phyloP scores from a whole-genome alignment of 2,888 invertebrate species.

The Ochropleura plecta region DNA sequence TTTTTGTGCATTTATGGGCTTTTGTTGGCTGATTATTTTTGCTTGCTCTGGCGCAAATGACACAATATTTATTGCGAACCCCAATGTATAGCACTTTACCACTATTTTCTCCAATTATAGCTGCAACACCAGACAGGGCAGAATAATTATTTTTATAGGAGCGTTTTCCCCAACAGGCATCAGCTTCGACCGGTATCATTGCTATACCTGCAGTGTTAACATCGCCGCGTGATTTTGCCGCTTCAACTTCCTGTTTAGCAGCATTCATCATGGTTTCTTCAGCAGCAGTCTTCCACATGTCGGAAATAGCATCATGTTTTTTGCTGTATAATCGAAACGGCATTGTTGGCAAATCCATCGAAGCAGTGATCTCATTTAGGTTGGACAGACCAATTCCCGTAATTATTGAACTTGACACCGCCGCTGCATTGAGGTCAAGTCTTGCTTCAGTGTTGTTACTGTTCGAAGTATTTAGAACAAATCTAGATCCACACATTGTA shows the following conservation, averaged over 20 bases:
- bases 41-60: slow-evolving; percentile 1
- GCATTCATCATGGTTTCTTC: neutral
- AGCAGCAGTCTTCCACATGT: slow-evolving; percentile 16
- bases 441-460: neutral
- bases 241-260: slow-evolving; percentile 8
- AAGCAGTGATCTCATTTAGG: slow-evolving; percentile 9
- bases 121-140: slow-evolving; percentile 22
- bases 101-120: slow-evolving; percentile 11
- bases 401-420: slow-evolving; percentile 15
- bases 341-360: slow-evolving; percentile 17
- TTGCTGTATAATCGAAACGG: slow-evolving; percentile 4
- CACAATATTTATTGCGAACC: slow-evolving; percentile 11
- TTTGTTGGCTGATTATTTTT: slow-evolving; percentile 5
- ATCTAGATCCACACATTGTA: slow-evolving; percentile 16
- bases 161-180: slow-evolving; percentile 11
- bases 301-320: slow-evolving; percentile 9
- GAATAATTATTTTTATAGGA: slow-evolving; percentile 24
- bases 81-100: slow-evolving; percentile 17
- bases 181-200: slow-evolving; percentile 8
- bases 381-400: slow-evolving; percentile 14
- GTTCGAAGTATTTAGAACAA: slow-evolving; percentile 11
- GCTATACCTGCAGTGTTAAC: neutral
- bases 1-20: slow-evolving; percentile 9
- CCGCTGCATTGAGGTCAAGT: slow-evolving; percentile 5
- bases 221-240: neutral